Base-by-base conservation (phyloP, 2,888 invertebrate species). In the Leptinotarsa haldemani region DNA sequence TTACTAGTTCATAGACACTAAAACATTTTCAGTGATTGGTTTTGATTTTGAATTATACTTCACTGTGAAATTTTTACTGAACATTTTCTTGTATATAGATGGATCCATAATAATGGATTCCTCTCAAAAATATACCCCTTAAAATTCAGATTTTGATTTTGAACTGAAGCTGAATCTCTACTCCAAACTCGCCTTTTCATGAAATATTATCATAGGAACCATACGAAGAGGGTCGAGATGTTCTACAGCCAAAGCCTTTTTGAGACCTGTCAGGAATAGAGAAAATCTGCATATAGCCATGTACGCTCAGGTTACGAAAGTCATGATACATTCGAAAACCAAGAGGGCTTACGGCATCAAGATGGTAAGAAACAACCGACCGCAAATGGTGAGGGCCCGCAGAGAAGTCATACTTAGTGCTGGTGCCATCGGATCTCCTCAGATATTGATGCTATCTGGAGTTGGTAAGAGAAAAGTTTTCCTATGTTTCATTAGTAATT, bases 381-480 rank as follows among this genome's bases (percentile, higher is more conserved):
- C 89, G 70, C 90, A 92, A 69, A 89, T 90, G 64, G 93, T 94
- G 0, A 89, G 92, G 76, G 95, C 95, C 0, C 91, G 93, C 74
- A 90, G 94, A 69, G 96, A 96, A 86, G 92, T 98, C 0, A 91
- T 98, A 9, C 88, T 96, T 81, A 94, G 95, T 2, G 95, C 97
- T 0, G 98, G 98, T 0, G 92, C 97, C 0, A 91, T 98, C 52
- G 94, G 95, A 69, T 93, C 95, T 3, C 97, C 98, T 0, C 97
- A 98, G 82, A 84, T 98, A 22, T 89, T 98, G 78, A 96, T 97
- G 96, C 85, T 98, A 12, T 96, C 96, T 70, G 98, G 98, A 0
- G 91, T 97, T 25, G 78, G 77, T 77, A 69, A 78, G 76, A 30
- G 16, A 56, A n/a, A 30, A 20, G 3, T 58, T 20, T 58, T 5